A percentile compares a stretch with the other conserved stretches of the same genome.
phyloP scores from a whole-genome alignment of 2,888 invertebrate species.

The Drosophila planitibia region DNA sequence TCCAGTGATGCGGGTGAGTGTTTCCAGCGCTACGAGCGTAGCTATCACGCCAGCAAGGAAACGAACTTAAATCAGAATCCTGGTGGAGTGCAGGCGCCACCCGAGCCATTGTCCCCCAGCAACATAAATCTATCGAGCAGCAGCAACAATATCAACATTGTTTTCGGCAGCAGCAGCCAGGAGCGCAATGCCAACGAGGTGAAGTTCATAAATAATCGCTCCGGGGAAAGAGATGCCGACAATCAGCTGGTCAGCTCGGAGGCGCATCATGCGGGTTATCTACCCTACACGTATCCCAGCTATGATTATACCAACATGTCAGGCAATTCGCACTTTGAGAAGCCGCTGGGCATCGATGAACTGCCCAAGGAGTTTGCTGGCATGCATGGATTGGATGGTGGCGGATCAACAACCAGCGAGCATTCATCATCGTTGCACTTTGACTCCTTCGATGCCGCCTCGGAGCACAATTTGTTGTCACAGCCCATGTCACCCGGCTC shows the following conservation, averaged over 20 bases:
- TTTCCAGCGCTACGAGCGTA: conserved; percentile 71
- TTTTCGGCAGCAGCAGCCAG: conserved; percentile 81
- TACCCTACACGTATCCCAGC: conserved; percentile 83
- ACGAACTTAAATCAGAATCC: conserved; percentile 84
- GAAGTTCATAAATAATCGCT: conserved; percentile 84
- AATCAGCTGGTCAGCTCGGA: conserved; percentile 77
- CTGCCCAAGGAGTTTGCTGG: conserved; percentile 72
- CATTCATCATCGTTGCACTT: conserved; percentile 81
- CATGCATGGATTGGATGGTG: conserved; percentile 53
- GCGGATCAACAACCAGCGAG: conserved; percentile 72
- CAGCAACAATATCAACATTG: conserved; percentile 85
- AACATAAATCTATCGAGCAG: conserved; percentile 84
- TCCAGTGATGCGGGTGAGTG: conserved; percentile 74
- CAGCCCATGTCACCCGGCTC: conserved; percentile 81
- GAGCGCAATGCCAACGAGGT: conserved; percentile 84
- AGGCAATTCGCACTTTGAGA: conserved; percentile 84
- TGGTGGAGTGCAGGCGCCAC: conserved; percentile 31
- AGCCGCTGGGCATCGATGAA: conserved; percentile 83
- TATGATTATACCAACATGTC: conserved; percentile 85
- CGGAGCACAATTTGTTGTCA: conserved; percentile 83
- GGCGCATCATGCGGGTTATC: conserved; percentile 82
- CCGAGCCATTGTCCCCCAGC: conserved; percentile 62
- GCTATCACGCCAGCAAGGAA: conserved; percentile 82
- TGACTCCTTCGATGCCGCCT: conserved; percentile 83
- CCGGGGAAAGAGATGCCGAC: conserved; percentile 50